Conservation (phyloP, 1,140 invertebrate genomes). For the Stegodyphus dumicola region DNA sequence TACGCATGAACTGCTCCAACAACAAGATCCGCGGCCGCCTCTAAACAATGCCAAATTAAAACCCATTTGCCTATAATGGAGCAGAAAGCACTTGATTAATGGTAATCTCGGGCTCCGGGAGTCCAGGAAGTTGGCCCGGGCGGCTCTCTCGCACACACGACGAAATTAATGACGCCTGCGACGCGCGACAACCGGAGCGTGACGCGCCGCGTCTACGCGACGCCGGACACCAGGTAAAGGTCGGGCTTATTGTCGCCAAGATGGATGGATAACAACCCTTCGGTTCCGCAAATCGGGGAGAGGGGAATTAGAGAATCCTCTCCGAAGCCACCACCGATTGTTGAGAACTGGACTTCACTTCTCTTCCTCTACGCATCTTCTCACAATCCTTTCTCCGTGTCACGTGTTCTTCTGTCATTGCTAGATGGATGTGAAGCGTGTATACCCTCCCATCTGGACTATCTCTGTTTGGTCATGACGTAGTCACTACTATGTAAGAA, state of each 20-base stretch:
- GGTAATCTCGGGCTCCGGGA: conserved; percentile 51
- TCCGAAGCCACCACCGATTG: conserved; percentile 12
- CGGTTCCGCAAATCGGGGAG: neutral
- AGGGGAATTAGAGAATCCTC: conserved; percentile 22
- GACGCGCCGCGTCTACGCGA: conserved; percentile 42
- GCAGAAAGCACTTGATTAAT: conserved; percentile 62
- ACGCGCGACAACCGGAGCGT: conserved; percentile 53
- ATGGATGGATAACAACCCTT: conserved; percentile 47
- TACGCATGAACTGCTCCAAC: conserved; percentile 59
- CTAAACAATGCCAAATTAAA: conserved; percentile 62
- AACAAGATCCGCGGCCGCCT: conserved; percentile 54
- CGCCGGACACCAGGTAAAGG: conserved; percentile 54
- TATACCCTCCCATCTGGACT: too few species aligned
- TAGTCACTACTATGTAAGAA: too few species aligned
- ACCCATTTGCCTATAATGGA: conserved; percentile 62
- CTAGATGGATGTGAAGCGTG: too few species aligned
- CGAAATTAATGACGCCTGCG: conserved; percentile 58
- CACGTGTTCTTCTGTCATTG: too few species aligned
- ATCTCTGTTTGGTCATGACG: too few species aligned
- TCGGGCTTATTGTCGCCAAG: conserved; percentile 57
- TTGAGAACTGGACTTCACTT: conserved; percentile 14
- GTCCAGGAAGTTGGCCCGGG: neutral
- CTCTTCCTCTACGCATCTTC: too few species aligned
- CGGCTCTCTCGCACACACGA: neutral
- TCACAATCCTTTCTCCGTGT: too few species aligned